phyloP scores from a whole-genome alignment of 2,797 vertebrate genomes.

The Benthosema pterotum region DNA sequence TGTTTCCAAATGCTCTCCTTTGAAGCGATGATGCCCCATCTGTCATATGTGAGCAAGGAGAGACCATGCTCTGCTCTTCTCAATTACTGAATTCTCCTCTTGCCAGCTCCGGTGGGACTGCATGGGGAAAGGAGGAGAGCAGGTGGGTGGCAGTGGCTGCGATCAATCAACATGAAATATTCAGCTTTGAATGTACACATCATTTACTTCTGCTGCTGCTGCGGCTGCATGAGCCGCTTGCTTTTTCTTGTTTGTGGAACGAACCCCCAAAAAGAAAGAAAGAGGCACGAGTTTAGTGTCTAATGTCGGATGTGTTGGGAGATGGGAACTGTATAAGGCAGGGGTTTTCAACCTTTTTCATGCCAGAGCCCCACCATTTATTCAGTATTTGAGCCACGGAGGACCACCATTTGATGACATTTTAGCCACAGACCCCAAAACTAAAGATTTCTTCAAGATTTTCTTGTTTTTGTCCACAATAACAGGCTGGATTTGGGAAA shows the following conservation, averaged over 20 bases:
- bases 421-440: too few species aligned
- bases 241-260: slow-evolving; percentile 49
- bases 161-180: slow-evolving; percentile 84
- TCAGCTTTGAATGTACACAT: slow-evolving; percentile 79
- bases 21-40: slow-evolving; percentile 99
- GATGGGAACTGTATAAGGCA: slow-evolving; percentile 8
- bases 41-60: slow-evolving; percentile 96
- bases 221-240: slow-evolving; percentile 14
- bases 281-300: neutral
- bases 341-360: too few species aligned
- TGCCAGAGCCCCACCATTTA: too few species aligned
- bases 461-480: too few species aligned
- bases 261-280: slow-evolving; percentile 37
- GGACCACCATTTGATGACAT: too few species aligned
- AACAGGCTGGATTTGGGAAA: too few species aligned
- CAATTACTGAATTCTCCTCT: slow-evolving; percentile 93
- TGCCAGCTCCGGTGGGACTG: slow-evolving; percentile 91
- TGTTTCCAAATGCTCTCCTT: slow-evolving; percentile 92
- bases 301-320: slow-evolving; percentile 36
- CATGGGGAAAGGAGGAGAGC: slow-evolving; percentile 84
- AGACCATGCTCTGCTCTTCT: slow-evolving; percentile 95
- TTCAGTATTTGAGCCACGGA: too few species aligned
- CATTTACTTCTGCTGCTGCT: slow-evolving; percentile 67
- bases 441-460: too few species aligned
- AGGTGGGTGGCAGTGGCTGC: slow-evolving; percentile 87